Percentiles rank a stretch among this genome's conserved stretches.
Conservation (phyloP, 2,113 vertebrate species). For the Pyxicephalus adspersus region DNA sequence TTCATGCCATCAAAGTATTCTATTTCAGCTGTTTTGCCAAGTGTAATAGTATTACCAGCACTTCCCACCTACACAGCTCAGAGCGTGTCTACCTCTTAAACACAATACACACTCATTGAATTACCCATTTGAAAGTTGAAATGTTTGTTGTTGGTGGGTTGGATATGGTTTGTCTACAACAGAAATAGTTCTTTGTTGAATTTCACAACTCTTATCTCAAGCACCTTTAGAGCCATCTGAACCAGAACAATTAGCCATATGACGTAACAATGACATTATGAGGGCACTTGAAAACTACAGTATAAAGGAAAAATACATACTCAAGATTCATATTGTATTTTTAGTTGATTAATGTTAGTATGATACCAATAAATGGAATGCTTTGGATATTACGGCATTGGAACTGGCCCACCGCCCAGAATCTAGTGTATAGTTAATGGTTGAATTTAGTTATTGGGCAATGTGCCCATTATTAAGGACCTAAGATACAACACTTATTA, state of each 20-base stretch:
- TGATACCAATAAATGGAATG: no score
- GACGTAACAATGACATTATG: background rate
- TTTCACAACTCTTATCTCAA: background rate
- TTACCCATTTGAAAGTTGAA: background rate
- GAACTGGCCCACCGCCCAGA: no score
- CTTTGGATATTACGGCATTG: no score
- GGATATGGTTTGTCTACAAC: background rate
- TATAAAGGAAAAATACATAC: background rate
- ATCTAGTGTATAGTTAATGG: no score
- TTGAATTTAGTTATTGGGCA: no score
- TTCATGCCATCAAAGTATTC: constrained; percentile 1
- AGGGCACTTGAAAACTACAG: background rate
- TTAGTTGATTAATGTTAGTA: no score
- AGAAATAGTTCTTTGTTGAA: background rate
- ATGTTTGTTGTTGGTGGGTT: background rate
- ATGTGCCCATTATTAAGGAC: no score
- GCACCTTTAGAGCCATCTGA: background rate
- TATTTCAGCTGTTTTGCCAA: background rate
- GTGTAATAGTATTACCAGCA: background rate
- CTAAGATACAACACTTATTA: no score
- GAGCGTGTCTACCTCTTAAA: background rate
- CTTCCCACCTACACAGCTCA: background rate
- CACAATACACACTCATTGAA: constrained; percentile 7
- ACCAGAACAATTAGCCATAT: no score
- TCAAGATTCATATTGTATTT: no score